A percentile compares a stretch with the other conserved stretches of the same genome.
phyloP scores from a whole-genome alignment of 2,113 vertebrate genomes.

The Labrus mixtus region DNA sequence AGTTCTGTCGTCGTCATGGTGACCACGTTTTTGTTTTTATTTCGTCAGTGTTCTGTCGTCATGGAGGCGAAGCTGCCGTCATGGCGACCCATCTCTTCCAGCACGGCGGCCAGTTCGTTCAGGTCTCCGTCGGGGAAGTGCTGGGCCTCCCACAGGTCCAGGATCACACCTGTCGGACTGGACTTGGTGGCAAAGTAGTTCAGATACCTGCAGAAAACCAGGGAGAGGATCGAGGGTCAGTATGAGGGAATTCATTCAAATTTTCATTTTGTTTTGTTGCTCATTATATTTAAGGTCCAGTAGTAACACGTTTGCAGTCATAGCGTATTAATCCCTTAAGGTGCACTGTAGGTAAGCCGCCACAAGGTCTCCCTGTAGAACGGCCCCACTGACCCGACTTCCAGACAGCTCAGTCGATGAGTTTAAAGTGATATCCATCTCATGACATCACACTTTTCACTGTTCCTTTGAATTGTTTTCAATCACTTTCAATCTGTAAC shows the following conservation, averaged over 20 bases:
- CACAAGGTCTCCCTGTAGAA: too few species aligned
- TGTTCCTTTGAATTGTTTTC: too few species aligned
- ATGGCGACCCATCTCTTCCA: constrained; percentile 96
- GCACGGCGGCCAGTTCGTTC: constrained; percentile 91
- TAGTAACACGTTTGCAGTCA: too few species aligned
- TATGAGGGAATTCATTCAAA: not conserved
- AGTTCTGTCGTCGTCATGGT: constrained; percentile 53
- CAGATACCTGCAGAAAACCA: constrained; percentile 86
- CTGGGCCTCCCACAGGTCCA: constrained; percentile 97
- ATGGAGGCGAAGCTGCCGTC: constrained; percentile 88
- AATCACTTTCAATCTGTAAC: too few species aligned
- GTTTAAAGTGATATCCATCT: too few species aligned
- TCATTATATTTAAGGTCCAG: not conserved
- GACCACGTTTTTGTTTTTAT: constrained; percentile 39
- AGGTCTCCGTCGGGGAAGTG: constrained; percentile 96
- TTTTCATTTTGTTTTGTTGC: not conserved
- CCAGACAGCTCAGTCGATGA: too few species aligned
- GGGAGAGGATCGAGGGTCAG: not conserved
- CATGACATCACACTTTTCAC: too few species aligned
- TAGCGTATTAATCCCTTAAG: too few species aligned
- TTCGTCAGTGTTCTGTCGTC: constrained; percentile 89
- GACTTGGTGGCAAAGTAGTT: constrained; percentile 98
- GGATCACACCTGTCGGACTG: constrained; percentile 93
- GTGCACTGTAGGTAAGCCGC: too few species aligned
- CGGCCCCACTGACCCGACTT: too few species aligned